Evolutionary conservation across 1,140 invertebrate genomes (phyloP).

Genomic region (Oncopodura yosiiana): DNA sequence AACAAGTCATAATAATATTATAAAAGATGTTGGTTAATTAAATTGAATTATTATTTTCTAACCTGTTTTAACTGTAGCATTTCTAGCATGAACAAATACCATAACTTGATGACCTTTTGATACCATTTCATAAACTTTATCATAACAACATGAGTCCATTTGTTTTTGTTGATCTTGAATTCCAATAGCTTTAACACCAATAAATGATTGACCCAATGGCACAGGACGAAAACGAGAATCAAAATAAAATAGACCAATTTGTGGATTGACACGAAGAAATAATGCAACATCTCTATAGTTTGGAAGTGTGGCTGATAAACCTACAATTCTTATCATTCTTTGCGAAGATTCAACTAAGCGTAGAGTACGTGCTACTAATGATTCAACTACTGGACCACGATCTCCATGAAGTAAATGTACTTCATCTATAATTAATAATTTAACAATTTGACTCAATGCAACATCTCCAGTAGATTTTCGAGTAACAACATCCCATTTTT

Average conservation of each 20-base stretch:
- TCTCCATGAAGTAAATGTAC: conserved; percentile 96
- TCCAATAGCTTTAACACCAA: conserved; percentile 75
- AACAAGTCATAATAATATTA: too few species aligned
- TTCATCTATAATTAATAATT: conserved; percentile 95
- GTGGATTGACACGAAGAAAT: conserved; percentile 88
- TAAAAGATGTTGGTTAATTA: too few species aligned
- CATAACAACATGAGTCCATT: conserved; percentile 90
- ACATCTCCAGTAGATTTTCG: conserved; percentile 84
- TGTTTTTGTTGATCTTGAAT: conserved; percentile 63
- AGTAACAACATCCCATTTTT: conserved; percentile 99
- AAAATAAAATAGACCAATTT: conserved; percentile 91
- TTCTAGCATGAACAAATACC: conserved; percentile 97
- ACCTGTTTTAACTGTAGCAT: conserved; percentile 86
- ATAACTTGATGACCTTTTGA: conserved; percentile 90
- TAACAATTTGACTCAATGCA: conserved; percentile 78
- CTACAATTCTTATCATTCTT: conserved; percentile 95
- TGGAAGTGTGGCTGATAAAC: conserved; percentile 91
- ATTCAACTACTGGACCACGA: conserved; percentile 94
- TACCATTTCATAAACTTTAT: conserved; percentile 80
- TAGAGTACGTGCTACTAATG: conserved; percentile 87
- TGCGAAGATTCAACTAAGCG: conserved; percentile 86
- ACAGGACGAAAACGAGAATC: conserved; percentile 93
- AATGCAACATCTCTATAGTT: conserved; percentile 94
- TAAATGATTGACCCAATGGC: conserved; percentile 82
- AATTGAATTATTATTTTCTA: too few species aligned